A percentile compares a stretch with the other conserved stretches of the same genome.
These are phyloP conservation scores for Tetragnatha versicolor DNA, from an alignment of 1,140 invertebrate species.

Conservation along the genomic window DNA sequence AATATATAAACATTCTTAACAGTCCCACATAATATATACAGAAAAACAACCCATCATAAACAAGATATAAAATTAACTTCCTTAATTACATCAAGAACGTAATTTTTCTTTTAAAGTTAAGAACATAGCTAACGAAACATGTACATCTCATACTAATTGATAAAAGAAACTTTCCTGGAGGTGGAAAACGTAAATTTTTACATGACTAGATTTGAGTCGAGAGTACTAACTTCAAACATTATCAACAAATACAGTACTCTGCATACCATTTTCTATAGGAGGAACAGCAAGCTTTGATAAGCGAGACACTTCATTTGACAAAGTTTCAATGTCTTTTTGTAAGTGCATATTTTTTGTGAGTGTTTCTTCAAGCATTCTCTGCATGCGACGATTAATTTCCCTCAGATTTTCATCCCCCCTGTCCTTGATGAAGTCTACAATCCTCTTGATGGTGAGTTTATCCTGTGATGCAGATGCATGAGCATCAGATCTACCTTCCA, in stretches of 20 bases:
- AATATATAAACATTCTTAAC: no score
- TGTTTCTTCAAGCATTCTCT: conserved; percentile 69
- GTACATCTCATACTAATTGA: no score
- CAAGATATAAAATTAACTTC: no score
- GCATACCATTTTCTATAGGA: conserved; percentile 32
- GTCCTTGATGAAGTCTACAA: conserved; percentile 66
- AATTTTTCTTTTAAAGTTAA: no score
- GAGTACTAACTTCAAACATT: conserved; percentile 2
- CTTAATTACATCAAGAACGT: no score
- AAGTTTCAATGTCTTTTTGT: conserved; percentile 63
- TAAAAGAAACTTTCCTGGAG: no score
- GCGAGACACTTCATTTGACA: conserved; percentile 51
- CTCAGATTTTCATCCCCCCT: conserved; percentile 64
- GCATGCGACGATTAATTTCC: conserved; percentile 63
- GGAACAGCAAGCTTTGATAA: conserved; percentile 31
- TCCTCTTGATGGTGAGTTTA: conserved; percentile 65
- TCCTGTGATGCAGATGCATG: conserved; percentile 56
- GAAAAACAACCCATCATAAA: no score
- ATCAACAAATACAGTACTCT: conserved; percentile 31
- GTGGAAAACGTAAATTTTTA: no score
- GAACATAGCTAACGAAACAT: no score
- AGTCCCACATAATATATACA: no score
- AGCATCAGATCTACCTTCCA: conserved; percentile 63
- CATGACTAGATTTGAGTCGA: conserved; percentile 6
- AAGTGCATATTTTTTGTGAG: conserved; percentile 71